Evolutionary conservation across 1,140 invertebrate species (phyloP), one percentile per base, ranked within the genome.

Genomic region (Popillia japonica): DNA sequence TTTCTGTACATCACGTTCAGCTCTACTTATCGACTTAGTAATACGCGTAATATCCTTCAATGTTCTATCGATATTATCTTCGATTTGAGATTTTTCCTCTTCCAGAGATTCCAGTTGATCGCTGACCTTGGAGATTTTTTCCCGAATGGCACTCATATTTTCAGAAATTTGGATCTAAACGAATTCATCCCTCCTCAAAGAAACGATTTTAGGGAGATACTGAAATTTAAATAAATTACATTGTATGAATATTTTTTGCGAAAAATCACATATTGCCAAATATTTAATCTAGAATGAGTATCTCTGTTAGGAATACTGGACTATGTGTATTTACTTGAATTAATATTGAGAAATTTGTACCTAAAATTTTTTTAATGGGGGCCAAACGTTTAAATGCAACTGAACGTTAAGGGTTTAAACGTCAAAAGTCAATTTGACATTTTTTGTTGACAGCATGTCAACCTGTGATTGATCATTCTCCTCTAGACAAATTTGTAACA

Each of bases 1-100:
- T 20, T 42, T 74, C 41, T 74, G 40, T 22, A 74, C 72, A 14
- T 74, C 72, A 2, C 72, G 41, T n/a, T 74, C 72, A 27, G 72
- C 41, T 7, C 17, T 74, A 6, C 11, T n/a, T 27, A 74, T 74
- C 7, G 2, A 9, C n/a, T 74, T 74, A 17, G 2, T 74, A n/a
- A 74, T 7, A 22, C 41, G 40, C 2, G 4, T 44, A 34, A 74
- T 74, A 10, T 74, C 72, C 6, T 44, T 74, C 20, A 74, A 20
- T 34, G n/a, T 74, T 6, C 41, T 40, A 9, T 74, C 40, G 41
- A 74, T 74, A 40, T 17, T 74, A 9, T 74, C n/a, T 34, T 74
- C 72, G 34, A 74, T 41, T 34, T 74, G 34, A 11, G 14, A 74
- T 34, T 74, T 74, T 10, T 74, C 40, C 72, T 74, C 41, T 40